Evolutionary conservation across 2,113 vertebrate species (phyloP).

Genomic region (Archocentrus centrarchus): DNA sequence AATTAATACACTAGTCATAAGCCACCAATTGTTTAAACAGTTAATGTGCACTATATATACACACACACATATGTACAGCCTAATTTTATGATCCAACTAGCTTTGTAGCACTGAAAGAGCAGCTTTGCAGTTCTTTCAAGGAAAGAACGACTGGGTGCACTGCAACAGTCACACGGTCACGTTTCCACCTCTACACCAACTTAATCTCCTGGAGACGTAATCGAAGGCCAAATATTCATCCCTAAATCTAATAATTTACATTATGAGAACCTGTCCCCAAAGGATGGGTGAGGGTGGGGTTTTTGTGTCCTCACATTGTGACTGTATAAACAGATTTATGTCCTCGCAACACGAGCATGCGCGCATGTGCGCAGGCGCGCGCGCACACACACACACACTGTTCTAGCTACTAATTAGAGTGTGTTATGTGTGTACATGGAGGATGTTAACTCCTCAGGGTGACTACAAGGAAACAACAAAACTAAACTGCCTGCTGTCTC

Average conservation of each 20-base stretch:
- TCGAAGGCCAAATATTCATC: neutral
- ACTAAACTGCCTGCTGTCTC: conserved; percentile 1
- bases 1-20: neutral
- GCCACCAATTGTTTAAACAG: neutral
- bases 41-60: too few species aligned
- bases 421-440: conserved; percentile 23
- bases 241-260: neutral
- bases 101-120: neutral
- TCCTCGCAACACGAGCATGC: too few species aligned
- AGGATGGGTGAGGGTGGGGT: neutral
- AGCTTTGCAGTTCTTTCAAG: neutral
- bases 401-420: conserved; percentile 51
- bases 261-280: neutral
- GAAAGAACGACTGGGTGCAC: neutral
- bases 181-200: neutral
- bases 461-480: conserved; percentile 26
- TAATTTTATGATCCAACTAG: neutral
- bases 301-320: neutral
- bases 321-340: neutral
- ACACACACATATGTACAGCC: too few species aligned
- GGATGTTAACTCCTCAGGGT: conserved; percentile 55
- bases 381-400: neutral
- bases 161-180: neutral
- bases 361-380: too few species aligned
- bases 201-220: neutral